Conservation (phyloP, 1,140 invertebrate genomes). For the Hylaeus anthracinus region DNA sequence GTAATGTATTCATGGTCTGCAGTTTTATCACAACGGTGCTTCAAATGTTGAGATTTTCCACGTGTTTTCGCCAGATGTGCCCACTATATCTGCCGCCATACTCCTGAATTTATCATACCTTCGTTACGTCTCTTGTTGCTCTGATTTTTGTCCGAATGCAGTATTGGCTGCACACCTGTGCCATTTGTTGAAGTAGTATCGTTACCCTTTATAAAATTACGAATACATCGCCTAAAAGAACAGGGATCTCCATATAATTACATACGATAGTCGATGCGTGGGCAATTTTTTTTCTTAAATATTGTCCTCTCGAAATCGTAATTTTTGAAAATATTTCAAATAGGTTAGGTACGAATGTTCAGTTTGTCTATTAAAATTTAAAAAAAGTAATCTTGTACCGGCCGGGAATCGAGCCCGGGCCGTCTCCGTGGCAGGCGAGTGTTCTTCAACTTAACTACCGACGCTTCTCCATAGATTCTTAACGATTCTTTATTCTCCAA, state of each 20-base stretch:
- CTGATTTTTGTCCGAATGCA: not conserved
- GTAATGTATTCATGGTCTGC: not conserved
- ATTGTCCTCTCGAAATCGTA: too few species aligned
- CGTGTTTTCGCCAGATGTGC: conserved; percentile 30
- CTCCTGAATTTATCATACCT: not conserved
- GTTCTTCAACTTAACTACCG: conserved; percentile 96
- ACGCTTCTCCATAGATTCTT: conserved; percentile 76
- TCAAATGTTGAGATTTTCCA: conserved; percentile 19
- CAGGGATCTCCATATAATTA: too few species aligned
- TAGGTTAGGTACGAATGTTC: conserved; percentile 12
- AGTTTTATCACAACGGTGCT: conserved; percentile 16
- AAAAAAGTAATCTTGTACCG: conserved; percentile 82
- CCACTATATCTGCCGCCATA: not conserved
- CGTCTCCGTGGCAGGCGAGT: conserved; percentile 95
- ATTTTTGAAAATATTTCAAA: not conserved
- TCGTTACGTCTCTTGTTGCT: not conserved
- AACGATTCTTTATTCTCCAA: too few species aligned
- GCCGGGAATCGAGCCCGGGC: conserved; percentile 95
- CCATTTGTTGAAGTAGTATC: not conserved
- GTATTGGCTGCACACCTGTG: too few species aligned
- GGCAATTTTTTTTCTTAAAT: too few species aligned
- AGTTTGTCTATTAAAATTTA: not conserved
- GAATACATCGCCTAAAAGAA: too few species aligned
- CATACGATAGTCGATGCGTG: too few species aligned
- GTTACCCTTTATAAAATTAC: too few species aligned